phyloP scores from a whole-genome alignment of 2,888 invertebrate species.

The Sinopyrophorus schimmeli region DNA sequence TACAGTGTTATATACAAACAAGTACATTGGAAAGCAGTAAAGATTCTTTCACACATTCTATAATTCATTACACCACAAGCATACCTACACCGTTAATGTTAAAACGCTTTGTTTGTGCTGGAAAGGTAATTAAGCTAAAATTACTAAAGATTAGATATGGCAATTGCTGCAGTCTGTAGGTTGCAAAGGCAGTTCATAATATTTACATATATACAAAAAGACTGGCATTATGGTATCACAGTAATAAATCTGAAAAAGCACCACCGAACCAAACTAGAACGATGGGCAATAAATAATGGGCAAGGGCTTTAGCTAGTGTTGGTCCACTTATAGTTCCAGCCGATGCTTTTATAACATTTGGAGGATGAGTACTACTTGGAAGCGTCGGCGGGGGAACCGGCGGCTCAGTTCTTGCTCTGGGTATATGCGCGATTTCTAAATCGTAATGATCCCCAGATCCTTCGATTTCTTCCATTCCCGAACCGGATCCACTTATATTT shows the following conservation, averaged over 20 bases:
- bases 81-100: conserved; percentile 27
- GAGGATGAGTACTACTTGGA: conserved; percentile 35
- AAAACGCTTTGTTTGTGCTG: conserved; percentile 22
- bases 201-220: conserved; percentile 34
- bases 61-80: conserved; percentile 24
- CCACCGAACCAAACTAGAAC: conserved; percentile 86
- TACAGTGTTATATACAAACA: conserved; percentile 29
- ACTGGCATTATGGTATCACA: conserved; percentile 64
- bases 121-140: conserved; percentile 19
- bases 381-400: conserved; percentile 16
- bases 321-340: conserved; percentile 37
- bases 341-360: conserved; percentile 53
- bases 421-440: conserved; percentile 17
- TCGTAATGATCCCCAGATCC: conserved; percentile 40
- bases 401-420: conserved; percentile 22
- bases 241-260: conserved; percentile 71
- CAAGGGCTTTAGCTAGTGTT: conserved; percentile 64
- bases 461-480: conserved; percentile 42
- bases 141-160: conserved; percentile 27
- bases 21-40: conserved; percentile 19
- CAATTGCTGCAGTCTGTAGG: conserved; percentile 32
- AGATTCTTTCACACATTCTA: conserved; percentile 21
- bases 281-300: conserved; percentile 78
- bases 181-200: conserved; percentile 26
- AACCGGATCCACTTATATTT: conserved; percentile 52